Evolutionary conservation across 2,888 invertebrate species (phyloP).

Genomic region (Erynnis tages): DNA sequence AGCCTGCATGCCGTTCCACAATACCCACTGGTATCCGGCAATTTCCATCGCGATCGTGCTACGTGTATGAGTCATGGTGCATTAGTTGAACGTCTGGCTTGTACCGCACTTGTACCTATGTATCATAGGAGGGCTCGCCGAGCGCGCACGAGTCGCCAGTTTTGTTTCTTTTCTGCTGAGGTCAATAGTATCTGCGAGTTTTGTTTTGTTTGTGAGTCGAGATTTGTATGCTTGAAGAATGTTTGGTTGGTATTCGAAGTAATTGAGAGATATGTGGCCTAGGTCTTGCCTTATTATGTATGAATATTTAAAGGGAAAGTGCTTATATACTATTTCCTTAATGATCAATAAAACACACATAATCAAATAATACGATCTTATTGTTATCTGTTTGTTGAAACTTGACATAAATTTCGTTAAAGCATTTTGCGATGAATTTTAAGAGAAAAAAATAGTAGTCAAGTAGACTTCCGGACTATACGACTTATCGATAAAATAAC

Average conservation of each 20-base stretch:
- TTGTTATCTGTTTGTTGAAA: too few species aligned
- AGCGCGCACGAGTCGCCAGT: neutral
- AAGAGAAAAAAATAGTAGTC: too few species aligned
- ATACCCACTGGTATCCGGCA: conserved; percentile 5
- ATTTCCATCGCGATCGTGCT: conserved; percentile 7
- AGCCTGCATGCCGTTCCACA: neutral
- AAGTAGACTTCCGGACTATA: neutral
- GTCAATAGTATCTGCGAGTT: neutral
- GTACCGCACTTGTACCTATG: too few species aligned
- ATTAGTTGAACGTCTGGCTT: neutral
- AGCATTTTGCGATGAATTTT: too few species aligned
- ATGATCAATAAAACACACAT: too few species aligned
- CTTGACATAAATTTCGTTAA: too few species aligned
- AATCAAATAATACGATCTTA: too few species aligned
- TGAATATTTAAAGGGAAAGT: too few species aligned
- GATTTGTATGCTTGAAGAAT: neutral
- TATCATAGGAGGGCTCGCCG: neutral
- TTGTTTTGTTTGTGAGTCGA: neutral
- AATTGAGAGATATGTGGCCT: too few species aligned
- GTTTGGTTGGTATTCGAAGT: neutral
- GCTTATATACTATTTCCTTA: too few species aligned
- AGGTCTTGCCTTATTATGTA: too few species aligned
- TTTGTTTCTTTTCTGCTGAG: neutral
- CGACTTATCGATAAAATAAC: neutral
- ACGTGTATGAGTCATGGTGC: conserved; percentile 5